Evolutionary conservation across 2,113 vertebrate species (phyloP).

Genomic region (Perca schrenkii): DNA sequence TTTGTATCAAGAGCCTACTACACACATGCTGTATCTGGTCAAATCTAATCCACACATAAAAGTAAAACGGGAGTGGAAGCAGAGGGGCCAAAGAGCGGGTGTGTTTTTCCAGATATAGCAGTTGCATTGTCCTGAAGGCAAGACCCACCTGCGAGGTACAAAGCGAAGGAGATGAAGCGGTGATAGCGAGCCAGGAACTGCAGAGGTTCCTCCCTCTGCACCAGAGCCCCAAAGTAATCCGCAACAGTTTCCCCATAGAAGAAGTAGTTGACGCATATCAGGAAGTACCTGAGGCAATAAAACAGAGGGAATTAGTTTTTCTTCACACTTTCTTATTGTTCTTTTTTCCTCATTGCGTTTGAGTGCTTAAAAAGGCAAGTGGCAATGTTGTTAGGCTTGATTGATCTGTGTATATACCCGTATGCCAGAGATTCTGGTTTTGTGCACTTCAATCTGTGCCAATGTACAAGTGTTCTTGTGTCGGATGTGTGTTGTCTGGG

Average conservation of each 20-base stretch:
- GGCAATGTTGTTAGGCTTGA: background rate
- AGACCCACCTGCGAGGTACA: constrained; percentile 94
- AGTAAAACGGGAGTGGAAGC: constrained; percentile 1
- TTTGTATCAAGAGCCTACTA: background rate
- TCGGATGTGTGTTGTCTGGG: background rate
- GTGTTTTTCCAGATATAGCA: background rate
- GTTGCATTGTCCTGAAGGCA: background rate
- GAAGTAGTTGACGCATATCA: constrained; percentile 98
- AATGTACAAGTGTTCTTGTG: background rate
- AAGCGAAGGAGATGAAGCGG: constrained; percentile 96
- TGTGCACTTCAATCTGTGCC: background rate
- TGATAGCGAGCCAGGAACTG: constrained; percentile 98
- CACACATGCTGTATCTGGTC: background rate
- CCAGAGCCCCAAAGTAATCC: constrained; percentile 94
- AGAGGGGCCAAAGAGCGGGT: constrained; percentile 10
- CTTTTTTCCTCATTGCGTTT: constrained; percentile 12
- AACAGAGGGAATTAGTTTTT: background rate
- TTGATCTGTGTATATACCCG: background rate
- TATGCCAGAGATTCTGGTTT: background rate
- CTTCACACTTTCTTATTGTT: background rate
- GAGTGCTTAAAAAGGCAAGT: background rate
- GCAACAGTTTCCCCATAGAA: constrained; percentile 99
- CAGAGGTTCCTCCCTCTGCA: constrained; percentile 95
- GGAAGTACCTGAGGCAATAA: constrained; percentile 90
- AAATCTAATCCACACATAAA: background rate